These are phyloP conservation scores for Poecilobothrus nobilitatus DNA, from an alignment of 2,888 invertebrate genomes.

Conservation along the genomic window DNA sequence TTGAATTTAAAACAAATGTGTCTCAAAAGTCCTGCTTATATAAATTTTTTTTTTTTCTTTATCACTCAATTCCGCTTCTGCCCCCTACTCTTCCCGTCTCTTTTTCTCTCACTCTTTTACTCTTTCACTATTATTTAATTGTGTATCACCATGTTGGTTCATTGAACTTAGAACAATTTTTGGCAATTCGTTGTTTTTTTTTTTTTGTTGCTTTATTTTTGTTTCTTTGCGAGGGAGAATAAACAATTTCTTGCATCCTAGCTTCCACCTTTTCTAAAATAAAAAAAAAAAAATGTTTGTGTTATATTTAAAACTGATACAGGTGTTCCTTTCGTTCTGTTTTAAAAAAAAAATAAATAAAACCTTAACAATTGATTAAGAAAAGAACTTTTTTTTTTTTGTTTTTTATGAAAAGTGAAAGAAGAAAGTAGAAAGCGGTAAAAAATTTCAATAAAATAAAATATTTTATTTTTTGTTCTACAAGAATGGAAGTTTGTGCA, in stretches of 20 bases:
- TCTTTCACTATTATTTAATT: neutral
- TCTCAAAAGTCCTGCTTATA: neutral
- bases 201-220: no score
- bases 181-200: neutral
- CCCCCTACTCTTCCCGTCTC: no score
- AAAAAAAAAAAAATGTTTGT: neutral
- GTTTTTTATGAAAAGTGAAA: no score
- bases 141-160: neutral
- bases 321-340: neutral
- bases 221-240: no score
- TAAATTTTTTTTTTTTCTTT: no score
- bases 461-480: neutral
- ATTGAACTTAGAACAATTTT: conserved; percentile 3
- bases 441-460: neutral
- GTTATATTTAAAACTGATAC: neutral
- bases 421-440: no score
- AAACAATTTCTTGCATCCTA: no score
- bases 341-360: neutral
- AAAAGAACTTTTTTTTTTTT: no score
- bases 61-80: no score
- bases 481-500: neutral
- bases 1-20: neutral
- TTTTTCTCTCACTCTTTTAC: no score
- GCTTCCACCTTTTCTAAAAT: no score
- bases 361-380: neutral